Evolutionary conservation across 2,888 invertebrate genomes (phyloP).

Genomic region (Drosophila austrosaltans): DNA sequence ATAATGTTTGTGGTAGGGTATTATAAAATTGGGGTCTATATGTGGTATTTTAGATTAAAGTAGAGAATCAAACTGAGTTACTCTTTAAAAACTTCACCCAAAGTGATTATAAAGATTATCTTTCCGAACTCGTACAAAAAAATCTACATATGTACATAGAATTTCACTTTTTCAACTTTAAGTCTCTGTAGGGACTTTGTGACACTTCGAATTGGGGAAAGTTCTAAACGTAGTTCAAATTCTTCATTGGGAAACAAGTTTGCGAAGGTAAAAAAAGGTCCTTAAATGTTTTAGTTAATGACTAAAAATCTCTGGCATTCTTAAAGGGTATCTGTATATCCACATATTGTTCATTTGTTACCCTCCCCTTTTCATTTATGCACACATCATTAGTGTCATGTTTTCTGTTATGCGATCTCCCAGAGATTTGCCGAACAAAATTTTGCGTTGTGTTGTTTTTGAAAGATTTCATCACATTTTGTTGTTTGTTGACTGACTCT

Average conservation of each 20-base stretch:
- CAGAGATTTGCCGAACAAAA: conserved; percentile 44
- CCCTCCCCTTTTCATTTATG: conserved; percentile 27
- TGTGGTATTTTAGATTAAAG: not conserved
- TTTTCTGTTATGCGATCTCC: conserved; percentile 66
- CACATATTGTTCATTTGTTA: not conserved
- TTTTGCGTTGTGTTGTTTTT: conserved; percentile 21
- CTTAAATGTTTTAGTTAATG: no score
- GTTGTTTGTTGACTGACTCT: not conserved
- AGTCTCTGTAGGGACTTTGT: no score
- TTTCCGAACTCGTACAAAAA: no score
- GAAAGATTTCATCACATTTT: conserved; percentile 56
- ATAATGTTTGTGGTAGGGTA: conserved; percentile 12
- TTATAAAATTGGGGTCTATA: not conserved
- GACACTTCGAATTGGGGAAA: no score
- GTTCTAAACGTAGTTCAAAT: no score
- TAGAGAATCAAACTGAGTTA: not conserved
- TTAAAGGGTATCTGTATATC: not conserved
- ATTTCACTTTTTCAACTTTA: no score
- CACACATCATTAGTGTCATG: conserved; percentile 68
- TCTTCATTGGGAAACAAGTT: no score
- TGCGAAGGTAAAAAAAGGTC: no score
- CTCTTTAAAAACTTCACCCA: no score
- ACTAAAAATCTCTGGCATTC: not conserved
- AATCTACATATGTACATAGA: no score
- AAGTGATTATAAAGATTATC: no score